These are phyloP conservation scores for Octopus bimaculoides DNA, from an alignment of 1,140 invertebrate species.

Conservation along the genomic window DNA sequence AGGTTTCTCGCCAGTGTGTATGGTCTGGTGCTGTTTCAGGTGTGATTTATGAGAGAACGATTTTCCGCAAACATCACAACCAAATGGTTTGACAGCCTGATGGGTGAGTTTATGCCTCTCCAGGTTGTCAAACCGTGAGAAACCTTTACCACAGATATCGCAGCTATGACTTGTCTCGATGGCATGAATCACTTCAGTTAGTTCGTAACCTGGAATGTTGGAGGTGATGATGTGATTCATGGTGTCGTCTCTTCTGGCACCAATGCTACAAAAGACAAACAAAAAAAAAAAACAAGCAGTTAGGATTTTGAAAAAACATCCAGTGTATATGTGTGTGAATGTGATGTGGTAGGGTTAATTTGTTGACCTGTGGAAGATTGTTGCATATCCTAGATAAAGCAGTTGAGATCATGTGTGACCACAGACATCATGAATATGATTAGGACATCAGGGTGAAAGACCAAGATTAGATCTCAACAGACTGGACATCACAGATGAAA, in stretches of 20 bases:
- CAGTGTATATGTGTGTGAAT: no score
- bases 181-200: neutral
- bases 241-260: neutral
- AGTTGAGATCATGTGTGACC: no score
- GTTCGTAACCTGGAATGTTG: neutral
- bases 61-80: neutral
- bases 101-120: neutral
- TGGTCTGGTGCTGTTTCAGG: neutral
- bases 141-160: neutral
- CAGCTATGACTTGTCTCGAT: neutral
- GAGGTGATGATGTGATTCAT: conserved; percentile 9
- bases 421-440: no score
- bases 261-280: no score
- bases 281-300: no score
- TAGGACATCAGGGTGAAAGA: no score
- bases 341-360: no score
- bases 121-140: neutral
- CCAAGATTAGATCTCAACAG: no score
- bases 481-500: no score
- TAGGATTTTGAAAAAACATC: no score
- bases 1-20: conserved; percentile 29
- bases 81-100: conserved; percentile 20
- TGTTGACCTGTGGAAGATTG: no score
- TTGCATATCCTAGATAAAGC: no score
- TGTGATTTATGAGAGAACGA: neutral